Conservation (phyloP, 2,113 vertebrate genomes). For the Oryzias javanicus region DNA sequence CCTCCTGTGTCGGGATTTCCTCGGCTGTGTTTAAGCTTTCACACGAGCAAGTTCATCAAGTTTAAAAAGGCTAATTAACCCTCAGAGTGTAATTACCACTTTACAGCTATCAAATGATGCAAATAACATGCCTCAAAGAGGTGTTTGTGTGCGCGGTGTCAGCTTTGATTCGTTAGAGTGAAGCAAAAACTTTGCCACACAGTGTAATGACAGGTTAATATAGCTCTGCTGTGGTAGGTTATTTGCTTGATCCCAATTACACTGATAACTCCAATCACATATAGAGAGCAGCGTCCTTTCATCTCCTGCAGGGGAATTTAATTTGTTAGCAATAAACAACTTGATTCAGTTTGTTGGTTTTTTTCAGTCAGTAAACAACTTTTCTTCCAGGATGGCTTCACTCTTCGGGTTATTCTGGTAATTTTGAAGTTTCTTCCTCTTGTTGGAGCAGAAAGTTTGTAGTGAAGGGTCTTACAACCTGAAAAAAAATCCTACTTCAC, state of each 20-base stretch:
- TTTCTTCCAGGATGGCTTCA: no score
- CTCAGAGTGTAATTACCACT: slow-evolving; percentile 47
- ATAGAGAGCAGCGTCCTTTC: slow-evolving; percentile 8
- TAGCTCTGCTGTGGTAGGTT: slow-evolving; percentile 39
- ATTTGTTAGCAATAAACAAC: slow-evolving; percentile 19
- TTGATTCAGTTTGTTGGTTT: background rate
- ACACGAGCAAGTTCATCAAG: slow-evolving; percentile 15
- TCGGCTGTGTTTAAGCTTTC: slow-evolving; percentile 5
- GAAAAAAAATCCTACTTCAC: no score
- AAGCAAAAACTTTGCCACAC: slow-evolving; percentile 27
- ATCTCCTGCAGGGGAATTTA: slow-evolving; percentile 11
- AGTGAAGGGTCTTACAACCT: no score
- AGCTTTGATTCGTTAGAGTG: slow-evolving; percentile 30
- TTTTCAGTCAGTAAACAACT: background rate
- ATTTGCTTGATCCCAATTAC: slow-evolving; percentile 48
- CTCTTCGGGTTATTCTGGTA: no score
- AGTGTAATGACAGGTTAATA: slow-evolving; percentile 25
- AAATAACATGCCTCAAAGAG: slow-evolving; percentile 26
- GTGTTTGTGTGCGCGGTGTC: slow-evolving; percentile 16
- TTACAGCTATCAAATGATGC: slow-evolving; percentile 38
- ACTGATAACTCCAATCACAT: slow-evolving; percentile 8
- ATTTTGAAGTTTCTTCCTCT: background rate
- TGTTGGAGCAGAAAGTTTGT: slow-evolving; percentile 6
- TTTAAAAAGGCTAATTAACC: slow-evolving; percentile 59
- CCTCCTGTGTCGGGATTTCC: slow-evolving; percentile 11